Conservation (phyloP, 2,113 vertebrate species). For the Uria aalge region DNA sequence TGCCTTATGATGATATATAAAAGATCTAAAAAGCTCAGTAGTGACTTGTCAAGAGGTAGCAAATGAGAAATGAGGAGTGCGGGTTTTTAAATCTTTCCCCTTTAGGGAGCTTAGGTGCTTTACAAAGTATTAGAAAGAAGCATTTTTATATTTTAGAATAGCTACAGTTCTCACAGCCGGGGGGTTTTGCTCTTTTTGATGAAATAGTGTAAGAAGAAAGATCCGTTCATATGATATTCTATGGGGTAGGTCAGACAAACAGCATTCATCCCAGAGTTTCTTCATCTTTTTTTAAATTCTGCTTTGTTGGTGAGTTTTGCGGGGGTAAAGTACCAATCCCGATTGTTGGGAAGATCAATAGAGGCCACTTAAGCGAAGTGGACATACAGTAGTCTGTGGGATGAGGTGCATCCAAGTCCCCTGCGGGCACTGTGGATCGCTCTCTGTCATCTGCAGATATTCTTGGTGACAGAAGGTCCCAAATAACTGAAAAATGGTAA, state of each 20-base stretch:
- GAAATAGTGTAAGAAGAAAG: not conserved
- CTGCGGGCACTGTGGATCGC: not conserved
- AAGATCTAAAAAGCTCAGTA: not conserved
- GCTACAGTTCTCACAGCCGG: not conserved
- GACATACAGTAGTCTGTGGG: not conserved
- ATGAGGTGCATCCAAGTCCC: not conserved
- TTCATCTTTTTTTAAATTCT: not conserved
- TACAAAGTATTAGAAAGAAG: not conserved
- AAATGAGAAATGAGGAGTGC: constrained; percentile 30
- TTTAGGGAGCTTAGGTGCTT: constrained; percentile 25
- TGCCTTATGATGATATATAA: not conserved
- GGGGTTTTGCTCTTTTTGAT: constrained; percentile 1
- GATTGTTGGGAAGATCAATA: not conserved
- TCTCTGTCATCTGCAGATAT: not conserved
- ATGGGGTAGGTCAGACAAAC: not conserved
- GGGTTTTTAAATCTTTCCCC: constrained; percentile 12
- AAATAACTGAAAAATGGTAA: not conserved
- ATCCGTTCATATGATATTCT: not conserved
- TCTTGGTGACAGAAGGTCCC: not conserved
- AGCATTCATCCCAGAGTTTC: not conserved
- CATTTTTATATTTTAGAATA: constrained; percentile 14
- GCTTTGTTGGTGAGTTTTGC: not conserved
- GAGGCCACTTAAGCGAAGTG: not conserved
- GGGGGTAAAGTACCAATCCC: not conserved
- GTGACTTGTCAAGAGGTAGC: not conserved